A percentile compares a stretch with the other conserved stretches of the same genome.
Evolutionary conservation across 2,888 invertebrate genomes (phyloP).

Genomic region (Dione vanillae): DNA sequence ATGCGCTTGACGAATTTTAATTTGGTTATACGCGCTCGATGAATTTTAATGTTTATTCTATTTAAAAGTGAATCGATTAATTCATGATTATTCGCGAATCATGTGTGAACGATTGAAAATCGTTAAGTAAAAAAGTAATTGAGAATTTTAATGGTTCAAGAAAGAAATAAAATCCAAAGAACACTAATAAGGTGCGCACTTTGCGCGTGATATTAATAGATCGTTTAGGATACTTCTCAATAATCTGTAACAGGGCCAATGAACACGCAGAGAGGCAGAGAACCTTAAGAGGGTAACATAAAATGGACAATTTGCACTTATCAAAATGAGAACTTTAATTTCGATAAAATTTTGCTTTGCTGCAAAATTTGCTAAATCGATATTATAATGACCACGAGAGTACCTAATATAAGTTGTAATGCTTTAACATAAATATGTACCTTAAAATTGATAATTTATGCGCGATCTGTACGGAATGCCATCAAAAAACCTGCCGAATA

Average conservation of each 20-base stretch:
- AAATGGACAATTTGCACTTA: conserved; percentile 34
- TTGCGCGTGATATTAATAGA: conserved; percentile 8
- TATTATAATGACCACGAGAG: conserved; percentile 31
- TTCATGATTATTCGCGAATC: conserved; percentile 11
- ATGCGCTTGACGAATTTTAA: neutral
- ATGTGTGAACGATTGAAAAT: conserved; percentile 20
- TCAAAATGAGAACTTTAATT: conserved; percentile 44
- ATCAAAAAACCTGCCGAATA: conserved; percentile 16
- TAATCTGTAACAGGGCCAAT: conserved; percentile 21
- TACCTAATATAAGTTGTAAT: conserved; percentile 28
- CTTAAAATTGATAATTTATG: conserved; percentile 27
- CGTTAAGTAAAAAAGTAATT: neutral
- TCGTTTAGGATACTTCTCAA: conserved; percentile 14
- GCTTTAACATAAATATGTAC: conserved; percentile 27
- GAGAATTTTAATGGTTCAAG: conserved; percentile 11
- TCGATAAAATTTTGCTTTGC: conserved; percentile 43
- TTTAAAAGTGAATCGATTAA: conserved; percentile 17
- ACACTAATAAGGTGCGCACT: conserved; percentile 16
- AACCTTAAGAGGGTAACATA: conserved; percentile 30
- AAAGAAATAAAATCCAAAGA: conserved; percentile 6
- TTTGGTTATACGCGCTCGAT: neutral
- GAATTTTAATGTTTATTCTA: neutral
- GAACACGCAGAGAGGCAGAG: conserved; percentile 17
- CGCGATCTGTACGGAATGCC: conserved; percentile 13
- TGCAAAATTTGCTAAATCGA: conserved; percentile 25